Percentiles rank a stretch among this genome's conserved stretches.
Conservation (phyloP, 1,140 invertebrate species). For the Trichonephila clavata region DNA sequence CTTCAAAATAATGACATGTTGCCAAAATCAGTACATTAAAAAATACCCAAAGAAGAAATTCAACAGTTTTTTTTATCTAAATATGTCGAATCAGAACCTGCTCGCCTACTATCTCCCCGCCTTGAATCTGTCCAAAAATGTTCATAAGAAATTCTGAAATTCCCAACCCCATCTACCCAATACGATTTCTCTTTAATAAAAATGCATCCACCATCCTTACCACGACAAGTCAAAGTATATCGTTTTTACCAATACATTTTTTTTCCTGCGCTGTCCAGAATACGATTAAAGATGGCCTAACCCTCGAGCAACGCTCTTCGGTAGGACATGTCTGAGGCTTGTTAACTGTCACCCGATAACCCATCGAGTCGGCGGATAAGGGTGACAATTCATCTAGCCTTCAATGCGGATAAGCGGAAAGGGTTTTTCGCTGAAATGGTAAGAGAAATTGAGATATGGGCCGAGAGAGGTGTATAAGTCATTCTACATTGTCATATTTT, state of each 20-base stretch:
- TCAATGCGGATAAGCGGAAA: background rate
- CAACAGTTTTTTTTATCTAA: too few species aligned
- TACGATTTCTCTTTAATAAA: slow-evolving; percentile 54
- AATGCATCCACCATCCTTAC: background rate
- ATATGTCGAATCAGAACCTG: too few species aligned
- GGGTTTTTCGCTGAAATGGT: background rate
- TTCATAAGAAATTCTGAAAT: background rate
- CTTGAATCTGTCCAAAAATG: too few species aligned
- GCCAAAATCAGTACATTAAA: too few species aligned
- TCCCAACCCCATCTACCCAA: slow-evolving; percentile 13
- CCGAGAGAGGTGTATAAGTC: background rate
- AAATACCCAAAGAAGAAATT: too few species aligned
- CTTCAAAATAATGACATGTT: too few species aligned
- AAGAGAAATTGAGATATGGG: slow-evolving; percentile 6
- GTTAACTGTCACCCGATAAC: slow-evolving; percentile 53
- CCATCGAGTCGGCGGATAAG: slow-evolving; percentile 53
- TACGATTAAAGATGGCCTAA: slow-evolving; percentile 25
- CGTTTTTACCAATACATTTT: background rate
- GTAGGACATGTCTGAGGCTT: slow-evolving; percentile 27
- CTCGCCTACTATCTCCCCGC: too few species aligned
- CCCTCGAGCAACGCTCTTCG: background rate
- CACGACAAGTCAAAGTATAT: background rate
- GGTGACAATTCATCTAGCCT: slow-evolving; percentile 53
- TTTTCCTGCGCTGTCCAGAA: background rate
- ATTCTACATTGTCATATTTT: background rate